Percentiles rank a stretch among this genome's conserved stretches.
Conservation (phyloP, 2,113 vertebrate genomes). For the Gavialis gangeticus region DNA sequence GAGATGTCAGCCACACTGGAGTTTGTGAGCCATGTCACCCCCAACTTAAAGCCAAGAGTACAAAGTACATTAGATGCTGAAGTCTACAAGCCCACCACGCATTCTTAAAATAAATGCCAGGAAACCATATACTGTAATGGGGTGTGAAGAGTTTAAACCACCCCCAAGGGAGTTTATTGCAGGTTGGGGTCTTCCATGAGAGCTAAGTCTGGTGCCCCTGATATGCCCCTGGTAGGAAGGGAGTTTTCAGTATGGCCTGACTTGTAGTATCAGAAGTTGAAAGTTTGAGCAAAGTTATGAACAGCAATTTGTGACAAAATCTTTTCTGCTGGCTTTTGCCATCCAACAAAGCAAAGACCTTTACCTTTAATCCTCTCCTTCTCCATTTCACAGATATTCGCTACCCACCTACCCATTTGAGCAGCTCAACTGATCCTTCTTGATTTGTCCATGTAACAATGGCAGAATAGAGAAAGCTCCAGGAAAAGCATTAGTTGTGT, state of each 20-base stretch:
- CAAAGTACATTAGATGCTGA: background rate
- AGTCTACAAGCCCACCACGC: background rate
- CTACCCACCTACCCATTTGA: background rate
- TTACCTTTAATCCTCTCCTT: background rate
- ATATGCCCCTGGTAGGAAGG: background rate
- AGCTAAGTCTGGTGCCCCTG: background rate
- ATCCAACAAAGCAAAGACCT: background rate
- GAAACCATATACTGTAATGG: background rate
- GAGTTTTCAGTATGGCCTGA: background rate
- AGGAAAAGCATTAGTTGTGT: background rate
- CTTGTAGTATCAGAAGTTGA: background rate
- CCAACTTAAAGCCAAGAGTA: too few species aligned
- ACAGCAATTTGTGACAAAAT: background rate
- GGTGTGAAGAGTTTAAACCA: background rate
- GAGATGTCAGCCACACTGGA: too few species aligned
- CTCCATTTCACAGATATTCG: background rate
- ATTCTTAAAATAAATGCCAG: background rate
- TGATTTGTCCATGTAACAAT: background rate
- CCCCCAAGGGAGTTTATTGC: too few species aligned
- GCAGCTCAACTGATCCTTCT: background rate
- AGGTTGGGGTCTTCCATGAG: background rate
- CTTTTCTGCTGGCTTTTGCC: background rate
- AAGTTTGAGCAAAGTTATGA: background rate
- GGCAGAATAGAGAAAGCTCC: background rate
- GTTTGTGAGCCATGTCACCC: too few species aligned